Evolutionary conservation across 2,888 invertebrate species (phyloP).

Genomic region (Thelaira solivaga): DNA sequence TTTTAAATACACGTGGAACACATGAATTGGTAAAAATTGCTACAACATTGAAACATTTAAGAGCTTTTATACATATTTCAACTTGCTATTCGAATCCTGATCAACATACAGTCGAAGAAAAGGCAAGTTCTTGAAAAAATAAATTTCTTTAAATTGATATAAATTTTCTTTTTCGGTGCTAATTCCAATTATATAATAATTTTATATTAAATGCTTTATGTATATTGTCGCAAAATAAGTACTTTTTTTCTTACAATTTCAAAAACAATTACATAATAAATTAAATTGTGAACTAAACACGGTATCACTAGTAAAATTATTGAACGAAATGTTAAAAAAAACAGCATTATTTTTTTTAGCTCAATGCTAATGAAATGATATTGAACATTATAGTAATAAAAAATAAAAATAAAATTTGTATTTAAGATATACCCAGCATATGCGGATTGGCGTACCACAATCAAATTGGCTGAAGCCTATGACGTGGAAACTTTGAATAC

Average conservation of each 20-base stretch:
- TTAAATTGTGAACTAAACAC: too few relatives aligned
- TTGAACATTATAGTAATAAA: too few relatives aligned
- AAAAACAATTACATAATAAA: too few relatives aligned
- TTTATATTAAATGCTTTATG: too few relatives aligned
- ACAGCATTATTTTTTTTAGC: too few relatives aligned
- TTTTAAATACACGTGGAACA: constrained; percentile 83
- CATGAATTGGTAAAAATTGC: constrained; percentile 82
- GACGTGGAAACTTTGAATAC: constrained; percentile 79
- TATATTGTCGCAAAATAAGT: too few relatives aligned
- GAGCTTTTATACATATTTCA: constrained; percentile 88
- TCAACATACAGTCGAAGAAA: constrained; percentile 84
- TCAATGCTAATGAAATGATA: background rate
- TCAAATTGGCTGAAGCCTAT: constrained; percentile 81
- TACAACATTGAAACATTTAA: constrained; percentile 77
- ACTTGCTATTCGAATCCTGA: constrained; percentile 93
- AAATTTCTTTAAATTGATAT: background rate
- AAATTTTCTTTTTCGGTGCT: background rate
- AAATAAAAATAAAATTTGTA: background rate
- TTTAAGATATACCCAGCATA: constrained; percentile 76
- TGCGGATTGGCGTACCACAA: constrained; percentile 83
- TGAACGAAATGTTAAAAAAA: too few relatives aligned
- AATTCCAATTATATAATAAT: background rate
- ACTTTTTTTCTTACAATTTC: too few relatives aligned
- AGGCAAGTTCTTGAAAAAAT: constrained; percentile 74
- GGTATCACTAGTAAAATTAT: too few relatives aligned